Conservation (phyloP, 2,797 vertebrate genomes). For the Sebastes goodei region DNA sequence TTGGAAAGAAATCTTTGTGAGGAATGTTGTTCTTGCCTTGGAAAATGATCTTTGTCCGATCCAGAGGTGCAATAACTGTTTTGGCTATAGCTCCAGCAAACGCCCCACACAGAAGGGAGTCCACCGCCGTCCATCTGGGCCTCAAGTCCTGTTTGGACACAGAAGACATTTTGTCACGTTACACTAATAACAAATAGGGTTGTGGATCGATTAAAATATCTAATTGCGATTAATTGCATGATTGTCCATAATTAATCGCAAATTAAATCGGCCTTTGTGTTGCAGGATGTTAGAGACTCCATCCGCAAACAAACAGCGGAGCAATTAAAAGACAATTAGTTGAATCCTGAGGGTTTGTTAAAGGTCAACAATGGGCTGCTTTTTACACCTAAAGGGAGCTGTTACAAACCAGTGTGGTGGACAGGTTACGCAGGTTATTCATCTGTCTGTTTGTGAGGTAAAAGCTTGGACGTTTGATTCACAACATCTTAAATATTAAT, state of each 20-base stretch:
- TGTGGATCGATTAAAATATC: too few relatives aligned
- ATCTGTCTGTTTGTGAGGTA: background rate
- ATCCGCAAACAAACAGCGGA: conserved; percentile 63
- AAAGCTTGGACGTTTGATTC: background rate
- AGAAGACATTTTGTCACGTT: background rate
- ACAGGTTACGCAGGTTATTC: background rate
- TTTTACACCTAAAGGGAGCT: conserved; percentile 36
- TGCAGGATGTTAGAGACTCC: conserved; percentile 55
- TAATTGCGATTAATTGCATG: too few relatives aligned
- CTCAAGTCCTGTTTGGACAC: conserved; percentile 77
- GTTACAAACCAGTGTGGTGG: background rate
- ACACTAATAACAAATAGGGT: too few relatives aligned
- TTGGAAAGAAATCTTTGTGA: background rate
- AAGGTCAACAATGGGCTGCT: conserved; percentile 38
- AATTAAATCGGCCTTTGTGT: conserved; percentile 58
- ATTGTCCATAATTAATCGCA: too few relatives aligned
- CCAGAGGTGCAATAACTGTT: conserved; percentile 94
- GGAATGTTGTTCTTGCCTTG: conserved; percentile 85
- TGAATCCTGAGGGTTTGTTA: conserved; percentile 51
- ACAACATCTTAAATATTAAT: background rate
- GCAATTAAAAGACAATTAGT: conserved; percentile 71
- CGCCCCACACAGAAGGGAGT: conserved; percentile 91
- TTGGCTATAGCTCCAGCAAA: conserved; percentile 95
- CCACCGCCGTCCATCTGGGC: conserved; percentile 83
- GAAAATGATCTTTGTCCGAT: conserved; percentile 99